Conservation (phyloP, 2,113 vertebrate species). For the Hassar affinis region DNA sequence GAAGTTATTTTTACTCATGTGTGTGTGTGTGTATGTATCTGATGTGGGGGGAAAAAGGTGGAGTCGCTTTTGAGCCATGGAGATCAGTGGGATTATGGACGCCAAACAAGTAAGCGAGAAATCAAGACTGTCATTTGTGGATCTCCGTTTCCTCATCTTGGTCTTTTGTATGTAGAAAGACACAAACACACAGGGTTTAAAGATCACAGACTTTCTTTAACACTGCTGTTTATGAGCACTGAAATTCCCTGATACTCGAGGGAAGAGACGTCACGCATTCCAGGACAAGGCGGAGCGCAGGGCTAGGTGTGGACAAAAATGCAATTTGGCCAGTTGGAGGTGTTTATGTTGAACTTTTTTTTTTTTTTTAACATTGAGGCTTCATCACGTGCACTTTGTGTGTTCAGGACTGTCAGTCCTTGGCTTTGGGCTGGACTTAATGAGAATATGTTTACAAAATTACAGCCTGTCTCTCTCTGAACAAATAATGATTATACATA, state of each 20-base stretch:
- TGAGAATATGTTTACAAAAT: neutral
- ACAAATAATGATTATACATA: neutral
- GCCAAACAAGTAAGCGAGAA: neutral
- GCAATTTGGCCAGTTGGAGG: conserved; percentile 39
- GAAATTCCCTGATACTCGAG: neutral
- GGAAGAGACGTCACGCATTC: conserved; percentile 26
- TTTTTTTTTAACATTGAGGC: neutral
- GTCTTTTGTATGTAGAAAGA: neutral
- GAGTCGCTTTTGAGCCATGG: neutral
- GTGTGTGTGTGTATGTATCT: neutral
- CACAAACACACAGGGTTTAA: neutral
- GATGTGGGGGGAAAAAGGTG: neutral
- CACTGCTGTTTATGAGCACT: neutral
- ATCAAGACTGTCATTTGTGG: neutral
- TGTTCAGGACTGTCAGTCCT: conserved; percentile 9
- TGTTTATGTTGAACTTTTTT: conserved; percentile 3
- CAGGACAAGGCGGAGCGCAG: conserved; percentile 27
- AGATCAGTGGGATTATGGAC: neutral
- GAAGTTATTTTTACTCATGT: neutral
- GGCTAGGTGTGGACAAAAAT: conserved; percentile 41
- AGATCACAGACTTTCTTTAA: neutral
- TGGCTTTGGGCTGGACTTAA: conserved; percentile 27
- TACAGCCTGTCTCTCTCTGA: neutral
- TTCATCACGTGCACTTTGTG: neutral
- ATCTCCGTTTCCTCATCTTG: neutral